phyloP scores from a whole-genome alignment of 2,797 vertebrate species.

The Etheostoma nigrum region DNA sequence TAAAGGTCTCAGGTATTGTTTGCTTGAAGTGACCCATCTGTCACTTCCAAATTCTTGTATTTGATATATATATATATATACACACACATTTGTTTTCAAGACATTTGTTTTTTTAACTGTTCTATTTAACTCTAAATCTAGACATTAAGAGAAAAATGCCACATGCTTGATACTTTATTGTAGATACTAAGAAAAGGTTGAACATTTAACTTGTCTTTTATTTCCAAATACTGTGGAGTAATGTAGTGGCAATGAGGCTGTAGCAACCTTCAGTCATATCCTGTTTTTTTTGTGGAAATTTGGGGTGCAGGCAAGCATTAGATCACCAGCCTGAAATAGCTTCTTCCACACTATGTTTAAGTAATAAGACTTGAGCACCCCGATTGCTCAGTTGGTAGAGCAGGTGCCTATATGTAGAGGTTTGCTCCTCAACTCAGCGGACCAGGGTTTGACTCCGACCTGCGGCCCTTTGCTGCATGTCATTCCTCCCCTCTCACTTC shows the following conservation, averaged over 20 bases:
- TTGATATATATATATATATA: background rate
- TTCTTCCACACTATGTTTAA: background rate
- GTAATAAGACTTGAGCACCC: too few species aligned
- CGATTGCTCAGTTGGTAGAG: too few species aligned
- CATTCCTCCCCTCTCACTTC: too few species aligned
- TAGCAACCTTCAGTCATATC: background rate
- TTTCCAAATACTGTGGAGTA: background rate
- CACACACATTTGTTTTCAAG: too few species aligned
- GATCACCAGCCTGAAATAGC: too few species aligned
- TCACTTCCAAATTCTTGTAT: background rate
- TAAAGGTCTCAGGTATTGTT: slow-evolving; percentile 71
- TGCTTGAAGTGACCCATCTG: slow-evolving; percentile 80
- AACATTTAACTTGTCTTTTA: background rate
- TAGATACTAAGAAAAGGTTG: background rate
- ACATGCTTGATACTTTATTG: background rate
- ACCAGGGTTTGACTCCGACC: too few species aligned
- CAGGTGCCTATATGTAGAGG: too few species aligned
- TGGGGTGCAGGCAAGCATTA: background rate
- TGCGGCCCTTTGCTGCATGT: too few species aligned
- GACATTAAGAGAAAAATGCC: background rate
- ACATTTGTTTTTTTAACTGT: too few species aligned
- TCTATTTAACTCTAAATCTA: too few species aligned
- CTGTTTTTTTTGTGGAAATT: too few species aligned
- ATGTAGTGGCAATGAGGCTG: background rate
- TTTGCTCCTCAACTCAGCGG: too few species aligned